Evolutionary conservation across 2,797 vertebrate genomes (phyloP).

Genomic region (Chiloscyllium punctatum): DNA sequence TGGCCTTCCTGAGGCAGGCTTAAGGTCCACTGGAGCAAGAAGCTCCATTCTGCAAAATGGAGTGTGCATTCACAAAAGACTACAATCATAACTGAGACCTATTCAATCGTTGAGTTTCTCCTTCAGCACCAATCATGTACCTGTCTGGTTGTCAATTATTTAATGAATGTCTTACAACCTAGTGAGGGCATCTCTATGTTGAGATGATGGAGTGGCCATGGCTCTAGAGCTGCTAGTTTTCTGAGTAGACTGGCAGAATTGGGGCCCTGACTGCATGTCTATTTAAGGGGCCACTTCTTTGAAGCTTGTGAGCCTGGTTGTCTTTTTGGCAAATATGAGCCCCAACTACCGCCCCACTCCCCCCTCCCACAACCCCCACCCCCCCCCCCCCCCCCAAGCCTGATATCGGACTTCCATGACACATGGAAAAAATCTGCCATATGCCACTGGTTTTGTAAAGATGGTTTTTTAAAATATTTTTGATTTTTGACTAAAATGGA

Average conservation of each 20-base stretch:
- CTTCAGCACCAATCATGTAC: neutral
- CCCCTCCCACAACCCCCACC: too few species aligned
- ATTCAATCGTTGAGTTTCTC: neutral
- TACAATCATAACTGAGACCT: neutral
- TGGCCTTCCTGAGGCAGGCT: too few species aligned
- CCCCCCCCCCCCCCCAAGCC: neutral
- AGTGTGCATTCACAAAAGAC: neutral
- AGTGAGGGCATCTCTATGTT: neutral
- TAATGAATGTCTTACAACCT: neutral
- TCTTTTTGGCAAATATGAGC: neutral
- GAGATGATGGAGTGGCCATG: too few species aligned
- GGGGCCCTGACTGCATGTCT: neutral
- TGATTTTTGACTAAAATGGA: too few species aligned
- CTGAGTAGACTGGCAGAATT: neutral
- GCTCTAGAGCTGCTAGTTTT: neutral
- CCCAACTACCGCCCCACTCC: too few species aligned
- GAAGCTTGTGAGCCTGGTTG: neutral
- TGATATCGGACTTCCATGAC: neutral
- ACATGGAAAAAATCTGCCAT: neutral
- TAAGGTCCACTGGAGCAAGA: neutral
- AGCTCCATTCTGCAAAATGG: neutral
- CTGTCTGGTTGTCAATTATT: neutral
- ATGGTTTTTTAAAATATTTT: too few species aligned
- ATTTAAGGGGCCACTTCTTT: neutral
- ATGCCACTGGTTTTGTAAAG: neutral